Evolutionary conservation across 2,797 vertebrate genomes (phyloP), one percentile per base, ranked within the genome.

Genomic region (Periophthalmus magnuspinnatus): DNA sequence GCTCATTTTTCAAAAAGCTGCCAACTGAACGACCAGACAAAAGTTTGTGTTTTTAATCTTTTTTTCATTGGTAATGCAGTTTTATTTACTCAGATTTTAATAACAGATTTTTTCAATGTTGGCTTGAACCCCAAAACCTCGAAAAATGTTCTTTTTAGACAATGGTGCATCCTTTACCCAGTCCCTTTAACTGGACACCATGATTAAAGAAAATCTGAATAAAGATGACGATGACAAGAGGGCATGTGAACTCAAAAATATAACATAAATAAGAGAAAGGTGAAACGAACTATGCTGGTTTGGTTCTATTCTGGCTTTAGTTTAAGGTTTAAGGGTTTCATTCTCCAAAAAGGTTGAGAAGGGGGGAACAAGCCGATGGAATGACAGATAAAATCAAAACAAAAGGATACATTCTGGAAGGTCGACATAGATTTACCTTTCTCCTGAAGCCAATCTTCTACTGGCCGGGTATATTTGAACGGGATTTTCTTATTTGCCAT

Each of bases 401-500:
- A 94, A 82, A 56, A 76, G 74, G 85, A 82, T n/a, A 89, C 94
- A 96, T 93, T 95, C 93, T 93, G 91, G 89, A 89, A 86, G 92
- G 94, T 94, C 84, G 92, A 94, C 89, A 89, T 94, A 89, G 92
- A 92, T 86, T 99, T 99, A 98, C 97, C 97, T 99, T 99, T 99
- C 93, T 99, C 97, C 92, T 98, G 96, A 91, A 97, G 96, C 95
- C 96, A 97, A 91, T 99, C 97, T 88, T 99, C 97, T 94, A 98
- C 95, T 73, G 96, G 96, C 88, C 97, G 95, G 94, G 97, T 97
- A 96, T 98, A 97, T 97, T 99, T 98, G 97, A 97, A 98, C 91
- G 97, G 96, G 95, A 98, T 97, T 98, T 98, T 99, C 96, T 97
- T 97, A 97, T 97, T 98, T 95, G 97, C 96, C 96, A 97, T 97